phyloP scores from a whole-genome alignment of 1,140 invertebrate species.

The Drosophila parvula region DNA sequence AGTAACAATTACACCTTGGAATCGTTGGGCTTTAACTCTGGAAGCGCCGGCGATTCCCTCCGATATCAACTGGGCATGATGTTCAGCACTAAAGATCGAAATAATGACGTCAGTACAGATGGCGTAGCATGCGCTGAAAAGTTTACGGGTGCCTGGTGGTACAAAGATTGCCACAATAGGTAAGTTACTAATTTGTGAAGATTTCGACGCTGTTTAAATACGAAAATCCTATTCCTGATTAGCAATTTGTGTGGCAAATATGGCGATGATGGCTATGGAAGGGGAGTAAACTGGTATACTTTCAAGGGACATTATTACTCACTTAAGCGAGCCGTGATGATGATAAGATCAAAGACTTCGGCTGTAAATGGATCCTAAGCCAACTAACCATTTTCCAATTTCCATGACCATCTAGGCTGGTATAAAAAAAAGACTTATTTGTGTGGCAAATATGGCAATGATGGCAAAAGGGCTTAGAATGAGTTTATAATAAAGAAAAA shows the following conservation, averaged over 20 bases:
- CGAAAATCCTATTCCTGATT: not conserved
- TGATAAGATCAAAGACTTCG: not conserved
- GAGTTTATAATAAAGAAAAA: too few relatives aligned
- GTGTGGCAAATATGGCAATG: too few relatives aligned
- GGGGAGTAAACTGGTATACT: not conserved
- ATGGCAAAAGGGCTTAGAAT: too few relatives aligned
- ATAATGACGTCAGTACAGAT: not conserved
- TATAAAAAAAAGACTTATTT: too few relatives aligned
- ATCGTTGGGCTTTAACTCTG: not conserved
- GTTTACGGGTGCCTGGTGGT: slow-evolving; percentile 1
- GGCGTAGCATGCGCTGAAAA: not conserved
- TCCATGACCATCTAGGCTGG: too few relatives aligned
- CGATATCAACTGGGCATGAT: not conserved
- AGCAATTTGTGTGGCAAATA: not conserved
- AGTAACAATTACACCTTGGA: not conserved
- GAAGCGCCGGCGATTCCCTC: not conserved
- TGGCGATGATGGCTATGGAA: not conserved
- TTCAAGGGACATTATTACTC: not conserved
- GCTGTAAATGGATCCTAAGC: not conserved
- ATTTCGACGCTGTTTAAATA: not conserved
- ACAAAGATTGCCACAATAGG: not conserved
- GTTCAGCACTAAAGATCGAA: not conserved
- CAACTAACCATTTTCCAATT: too few relatives aligned
- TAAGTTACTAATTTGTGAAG: accelerated
- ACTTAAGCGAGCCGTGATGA: not conserved